Base-by-base conservation (phyloP, 2,888 invertebrate genomes). In the Sycophila texana region DNA sequence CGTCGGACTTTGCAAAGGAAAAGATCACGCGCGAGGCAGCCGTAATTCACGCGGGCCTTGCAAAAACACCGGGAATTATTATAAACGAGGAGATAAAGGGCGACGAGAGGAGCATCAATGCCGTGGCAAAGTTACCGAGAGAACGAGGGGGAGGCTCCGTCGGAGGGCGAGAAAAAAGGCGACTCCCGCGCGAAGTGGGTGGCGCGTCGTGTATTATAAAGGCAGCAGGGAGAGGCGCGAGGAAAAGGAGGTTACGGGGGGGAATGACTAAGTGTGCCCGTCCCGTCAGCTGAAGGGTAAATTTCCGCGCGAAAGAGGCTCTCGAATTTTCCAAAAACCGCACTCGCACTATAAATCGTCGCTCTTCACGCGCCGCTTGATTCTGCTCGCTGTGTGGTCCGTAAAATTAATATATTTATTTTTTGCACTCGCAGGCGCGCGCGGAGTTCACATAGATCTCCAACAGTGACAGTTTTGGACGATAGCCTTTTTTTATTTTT, bases 211-310 rank as follows among this genome's bases (percentile, higher is more conserved):
- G 39, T 39, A 39, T 39, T 39, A 39, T 39, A 39, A 39, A 39
- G 39, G 39, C 39, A 10, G 39, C 10, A 39, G 39, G 39, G 10
- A 10, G 39, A 39, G 10, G 10, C 39, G 74, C 55, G 60, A 76
- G 73, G 74, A 70, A 77, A 85, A 86, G 83, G 83, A 84, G 85
- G 85, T 86, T 85, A 85, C 39, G 85, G 86, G 85, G 84, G 85
- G 85, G 30, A 83, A 86, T 86, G 85, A 86, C 86, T 86, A 86
- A 85, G 84, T 84, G 60, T 22, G 58, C 66, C 63, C 76, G 67
- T 60, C 60, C 51, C 55, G 53, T 71, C 68, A 22, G n/a, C 22
- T 47, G 78, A 78, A 78, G 78, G 78, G 78, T 78, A 74, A 78
- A 74, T 78, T 78, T 78, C 67, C 67, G 58, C 63, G 30, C 74